Evolutionary conservation across 2,113 vertebrate species (phyloP), one percentile per base, ranked within the genome.

Genomic region (Micronycteris hirsuta): DNA sequence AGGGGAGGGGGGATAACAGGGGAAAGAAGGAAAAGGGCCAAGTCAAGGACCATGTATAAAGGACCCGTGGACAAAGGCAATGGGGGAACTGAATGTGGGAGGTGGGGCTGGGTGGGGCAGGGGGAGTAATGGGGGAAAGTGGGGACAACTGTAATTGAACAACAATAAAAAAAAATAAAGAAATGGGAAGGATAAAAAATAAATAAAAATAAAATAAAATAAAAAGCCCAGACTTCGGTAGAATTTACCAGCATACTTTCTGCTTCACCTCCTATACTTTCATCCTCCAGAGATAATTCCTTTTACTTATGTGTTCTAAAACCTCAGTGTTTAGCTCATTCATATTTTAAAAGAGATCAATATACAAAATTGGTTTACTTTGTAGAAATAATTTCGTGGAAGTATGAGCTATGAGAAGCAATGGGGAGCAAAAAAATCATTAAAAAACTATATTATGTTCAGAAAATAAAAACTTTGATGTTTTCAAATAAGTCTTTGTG

Each of bases 381-480:
- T 96, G 89, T 54, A 97, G 83, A 94, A 98, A 98, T 92, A 91
- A 95, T 89, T 73, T 76, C 95, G 47, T 89, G 94, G 92, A 94
- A 96, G n/a, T 95, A 91, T 71, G 43, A 95, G 63, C 49, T 95
- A 93, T 61, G 56, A 98, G 98, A 98, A 97, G 68, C 97, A 96
- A 87, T 41, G 38, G 91, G 95, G 68, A 97, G 61, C 94, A 97
- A 97, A 97, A 97, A 89, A 89, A 74, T 82, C 91, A 87, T 96
- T 96, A 97, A 76, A 49, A 84, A 94, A 97, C 38, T 45, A 95
- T 93, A 95, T 16, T 71, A 33, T 96, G 89, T 97, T 97, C 95
- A 97, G 95, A 98, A 97, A 97, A 97, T 93, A 85, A 97, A 98
- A 97, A 97, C 1, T 26, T 77, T 31, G 45, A 94, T 93, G 89